Evolutionary conservation across 2,888 invertebrate species (phyloP), one percentile per base, ranked within the genome.

Genomic region (Tethea ocularis): DNA sequence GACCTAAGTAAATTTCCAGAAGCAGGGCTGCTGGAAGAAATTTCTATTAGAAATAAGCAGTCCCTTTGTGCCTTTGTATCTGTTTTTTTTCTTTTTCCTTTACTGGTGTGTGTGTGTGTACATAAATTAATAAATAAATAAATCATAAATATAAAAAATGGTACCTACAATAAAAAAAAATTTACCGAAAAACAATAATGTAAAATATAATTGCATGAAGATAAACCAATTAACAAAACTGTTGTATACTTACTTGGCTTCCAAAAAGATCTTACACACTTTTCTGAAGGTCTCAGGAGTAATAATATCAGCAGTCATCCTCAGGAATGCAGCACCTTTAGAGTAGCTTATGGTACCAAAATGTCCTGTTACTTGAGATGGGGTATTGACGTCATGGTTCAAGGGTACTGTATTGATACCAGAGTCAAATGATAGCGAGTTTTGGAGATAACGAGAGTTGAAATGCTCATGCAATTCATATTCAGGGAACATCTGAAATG

Each of bases 391-490:
- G 0, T 91, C 87, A n/a, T 87, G 78, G 61, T 94, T 91, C 78
- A 97, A 81, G 0, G 97, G 93, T 60, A 94, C 94, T 0, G 88
- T 86, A 17, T 75, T 74, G 0, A 69, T 67, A 1, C 87, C 82
- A 1, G 93, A 91, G 59, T 93, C 93, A 22, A 87, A 86, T 0
- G 83, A 79, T 54, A 96, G 88, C 0, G 95, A 95, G 0, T 80
- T 81, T 64, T 97, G 97, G 0, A 96, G 78, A 68, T 96, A 95
- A 22, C 96, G 94, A 0, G 95, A 89, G 23, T 96, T 95, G 72
- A 97, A 97, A 75, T 97, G 96, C n/a, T 95, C 94, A 22, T 94
- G 92, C 56, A 96, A 80, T 51, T 95, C 94, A 93, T 96, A 96
- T 41, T 93, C 80, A 0, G 93, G 93, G 71, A 95, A 94, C 57